Base-by-base conservation (phyloP, 2,888 invertebrate genomes). In the Apamea epomidion region DNA sequence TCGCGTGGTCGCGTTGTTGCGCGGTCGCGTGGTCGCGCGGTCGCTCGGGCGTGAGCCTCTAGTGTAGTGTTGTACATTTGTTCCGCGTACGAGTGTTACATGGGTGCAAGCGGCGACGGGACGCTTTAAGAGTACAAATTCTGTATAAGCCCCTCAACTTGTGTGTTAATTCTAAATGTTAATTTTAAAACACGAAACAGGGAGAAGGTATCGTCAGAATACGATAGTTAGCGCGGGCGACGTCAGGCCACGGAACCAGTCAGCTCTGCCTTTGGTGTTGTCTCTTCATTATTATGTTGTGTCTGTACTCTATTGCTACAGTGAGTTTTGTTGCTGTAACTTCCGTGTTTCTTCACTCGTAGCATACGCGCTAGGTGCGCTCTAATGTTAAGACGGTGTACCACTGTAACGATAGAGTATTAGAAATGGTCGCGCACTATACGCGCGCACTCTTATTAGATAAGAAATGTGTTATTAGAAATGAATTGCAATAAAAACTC, bases 91-190 rank as follows among this genome's bases (percentile, higher is more conserved):
- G 88, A 87, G 88, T 90, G 89, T 88, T 70, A 81, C 85, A 86
- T 84, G 89, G 84, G 81, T 90, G 93, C 93, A 92, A 93, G 94
- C 94, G 95, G 94, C 96, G 95, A 94, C 94, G 95, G 95, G 94
- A 96, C 94, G 95, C 95, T 95, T 92, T 89, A 97, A 98, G 97
- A 98, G 98, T 98, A 98, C 98, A 98, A 98, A 98, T 98, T 98
- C 98, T 97, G 97, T 97, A 97, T 97, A 97, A 97, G 97, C 97
- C 97, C 97, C 97, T 95, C 81, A 85, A 95, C 94, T 94, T 94
- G 95, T 94, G 94, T 95, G 95, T 95, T 96, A 95, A 95, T 95
- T 95, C 93, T 95, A 94, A 95, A 95, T 92, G 91, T 95, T 95
- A 95, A 95, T 95, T 94, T 94, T 94, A 94, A 94, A 95, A 94